Percentiles rank a stretch among this genome's conserved stretches.
phyloP scores from a whole-genome alignment of 1,140 invertebrate species.

The Panagrolaimus sp. region DNA sequence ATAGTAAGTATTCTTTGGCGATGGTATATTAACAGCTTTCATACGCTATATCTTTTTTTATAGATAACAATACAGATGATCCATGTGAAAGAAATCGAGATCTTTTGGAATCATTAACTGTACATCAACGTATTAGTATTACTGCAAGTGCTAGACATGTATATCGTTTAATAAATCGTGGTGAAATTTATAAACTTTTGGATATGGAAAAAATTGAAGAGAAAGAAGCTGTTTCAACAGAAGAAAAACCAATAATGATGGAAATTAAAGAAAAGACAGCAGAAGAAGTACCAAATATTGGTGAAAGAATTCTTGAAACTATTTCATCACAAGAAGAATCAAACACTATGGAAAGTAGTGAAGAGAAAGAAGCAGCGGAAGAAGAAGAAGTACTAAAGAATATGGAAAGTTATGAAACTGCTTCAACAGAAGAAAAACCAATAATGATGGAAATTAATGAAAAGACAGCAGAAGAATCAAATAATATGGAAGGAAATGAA shows the following conservation, averaged over 20 bases:
- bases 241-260: constrained; percentile 14
- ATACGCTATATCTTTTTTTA: constrained; percentile 24
- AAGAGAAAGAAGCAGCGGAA: no score
- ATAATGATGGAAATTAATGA: no score
- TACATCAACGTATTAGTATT: constrained; percentile 88
- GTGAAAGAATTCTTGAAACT: no score
- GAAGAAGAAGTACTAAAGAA: no score
- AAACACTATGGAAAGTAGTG: no score
- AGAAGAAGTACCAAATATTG: no score
- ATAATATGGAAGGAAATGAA: no score
- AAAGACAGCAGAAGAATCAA: no score
- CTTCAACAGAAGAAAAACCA: no score
- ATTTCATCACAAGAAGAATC: no score
- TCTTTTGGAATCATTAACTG: constrained; percentile 73
- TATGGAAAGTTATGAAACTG: no score
- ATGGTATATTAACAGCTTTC: background rate
- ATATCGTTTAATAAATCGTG: constrained; percentile 82
- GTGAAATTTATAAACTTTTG: constrained; percentile 87
- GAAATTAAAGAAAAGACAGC: no score
- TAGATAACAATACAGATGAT: constrained; percentile 79
- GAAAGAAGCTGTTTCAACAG: background rate
- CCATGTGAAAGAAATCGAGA: constrained; percentile 97
- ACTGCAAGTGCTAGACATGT: constrained; percentile 89
- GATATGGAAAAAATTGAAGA: constrained; percentile 66
- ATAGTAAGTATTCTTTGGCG: constrained; percentile 59